A percentile compares a stretch with the other conserved stretches of the same genome.
Evolutionary conservation across 2,797 vertebrate species (phyloP).

Genomic region (Odontamblyopus lacepedii): DNA sequence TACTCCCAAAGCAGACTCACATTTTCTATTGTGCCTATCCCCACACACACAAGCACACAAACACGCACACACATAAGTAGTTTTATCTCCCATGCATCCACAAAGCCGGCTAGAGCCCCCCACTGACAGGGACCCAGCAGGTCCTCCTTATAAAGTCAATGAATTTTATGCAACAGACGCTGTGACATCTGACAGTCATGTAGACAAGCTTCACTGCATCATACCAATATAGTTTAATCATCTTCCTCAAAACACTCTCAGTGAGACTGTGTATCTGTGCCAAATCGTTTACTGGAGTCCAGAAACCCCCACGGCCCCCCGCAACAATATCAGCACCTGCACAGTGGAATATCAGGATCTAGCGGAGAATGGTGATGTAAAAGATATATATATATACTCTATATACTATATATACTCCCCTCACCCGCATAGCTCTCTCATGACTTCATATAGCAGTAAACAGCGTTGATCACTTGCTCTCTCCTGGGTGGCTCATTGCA

Average conservation of each 20-base stretch:
- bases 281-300: conserved; percentile 36
- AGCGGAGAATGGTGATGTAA: too few species aligned
- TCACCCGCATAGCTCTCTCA: conserved; percentile 10
- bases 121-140: conserved; percentile 50
- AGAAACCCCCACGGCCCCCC: conserved; percentile 23
- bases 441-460: conserved; percentile 35
- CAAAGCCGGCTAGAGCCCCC: conserved; percentile 53
- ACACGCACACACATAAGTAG: conserved; percentile 13
- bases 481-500: conserved; percentile 42
- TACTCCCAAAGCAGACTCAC: conserved; percentile 43
- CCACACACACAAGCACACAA: conserved; percentile 9
- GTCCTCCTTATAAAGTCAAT: conserved; percentile 65
- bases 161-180: conserved; percentile 67
- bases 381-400: too few species aligned
- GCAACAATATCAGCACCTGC: conserved; percentile 28
- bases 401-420: too few species aligned
- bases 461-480: conserved; percentile 31
- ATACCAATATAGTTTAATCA: conserved; percentile 65
- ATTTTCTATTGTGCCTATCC: conserved; percentile 34
- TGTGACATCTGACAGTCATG: conserved; percentile 58
- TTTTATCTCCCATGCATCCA: conserved; percentile 67
- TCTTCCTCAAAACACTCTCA: conserved; percentile 54
- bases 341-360: neutral
- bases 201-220: conserved; percentile 36
- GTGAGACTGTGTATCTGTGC: conserved; percentile 27